Conservation (phyloP, 2,888 invertebrate genomes). For the Pseudeuparius sepicola region DNA sequence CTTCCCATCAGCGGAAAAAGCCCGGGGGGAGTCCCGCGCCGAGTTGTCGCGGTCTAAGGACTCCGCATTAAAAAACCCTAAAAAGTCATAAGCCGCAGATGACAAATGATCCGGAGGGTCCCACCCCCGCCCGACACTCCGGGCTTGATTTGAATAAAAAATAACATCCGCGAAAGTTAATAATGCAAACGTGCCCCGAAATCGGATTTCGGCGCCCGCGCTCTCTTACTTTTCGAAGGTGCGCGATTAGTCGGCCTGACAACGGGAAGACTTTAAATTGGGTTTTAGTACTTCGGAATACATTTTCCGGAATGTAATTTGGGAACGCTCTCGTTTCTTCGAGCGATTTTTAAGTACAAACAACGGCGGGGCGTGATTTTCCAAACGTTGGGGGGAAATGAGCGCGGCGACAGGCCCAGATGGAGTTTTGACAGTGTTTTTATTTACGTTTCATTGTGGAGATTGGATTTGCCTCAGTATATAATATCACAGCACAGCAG, state of each 20-base stretch:
- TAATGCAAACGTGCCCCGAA: constrained; percentile 42
- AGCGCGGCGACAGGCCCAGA: too few species aligned
- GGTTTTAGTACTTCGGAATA: constrained; percentile 39
- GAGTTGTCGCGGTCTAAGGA: constrained; percentile 25
- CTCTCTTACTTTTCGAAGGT: constrained; percentile 39
- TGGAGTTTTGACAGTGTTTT: too few species aligned
- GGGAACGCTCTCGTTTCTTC: too few species aligned
- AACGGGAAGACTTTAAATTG: constrained; percentile 38
- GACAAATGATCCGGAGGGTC: constrained; percentile 36
- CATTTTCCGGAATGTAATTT: constrained; percentile 36
- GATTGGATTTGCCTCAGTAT: too few species aligned
- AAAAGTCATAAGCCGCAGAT: constrained; percentile 36
- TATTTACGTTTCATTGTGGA: too few species aligned
- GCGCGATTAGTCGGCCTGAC: constrained; percentile 38
- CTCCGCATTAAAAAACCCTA: constrained; percentile 24
- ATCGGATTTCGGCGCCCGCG: constrained; percentile 38
- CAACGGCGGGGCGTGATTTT: too few species aligned
- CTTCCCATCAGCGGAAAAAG: too few species aligned
- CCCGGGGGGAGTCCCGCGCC: too few species aligned
- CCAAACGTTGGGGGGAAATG: too few species aligned
- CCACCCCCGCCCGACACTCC: constrained; percentile 18
- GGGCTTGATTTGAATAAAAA: constrained; percentile 40
- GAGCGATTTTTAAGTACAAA: too few species aligned
- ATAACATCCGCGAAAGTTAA: constrained; percentile 41
- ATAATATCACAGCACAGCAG: too few species aligned